Evolutionary conservation across 1,140 invertebrate genomes (phyloP), one percentile per base, ranked within the genome.

Genomic region (Caerostris extrusa): DNA sequence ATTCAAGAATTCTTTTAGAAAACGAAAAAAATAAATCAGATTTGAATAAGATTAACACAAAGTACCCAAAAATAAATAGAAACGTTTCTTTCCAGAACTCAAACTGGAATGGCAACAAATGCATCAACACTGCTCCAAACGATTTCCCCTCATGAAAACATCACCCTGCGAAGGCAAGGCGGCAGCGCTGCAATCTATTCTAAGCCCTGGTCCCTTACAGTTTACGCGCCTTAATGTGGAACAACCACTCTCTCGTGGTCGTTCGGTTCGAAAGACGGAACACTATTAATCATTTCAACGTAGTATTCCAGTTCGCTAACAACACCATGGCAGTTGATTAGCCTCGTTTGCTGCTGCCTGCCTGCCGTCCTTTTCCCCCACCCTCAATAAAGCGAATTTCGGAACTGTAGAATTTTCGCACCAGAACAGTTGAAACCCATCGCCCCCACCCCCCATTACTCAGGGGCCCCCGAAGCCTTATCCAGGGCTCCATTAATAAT

Each of bases 371-470:
- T 34, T 34, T 34, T 34, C 34, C 34, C 85, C n/a, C 87, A 4
- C 50, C 64, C 67, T 34, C 67, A 90, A 90, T 90, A 71, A 90
- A 90, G n/a, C 17, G 87, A 90, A 90, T 90, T 71, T 90, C 64
- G 67, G 64, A 55, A 60, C 61, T 57, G 58, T 34, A 19, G 87
- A 90, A 56, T 57, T 69, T 69, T 90, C 61, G 50, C 64, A 56
- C 12, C 53, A 10, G 14, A 90, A 56, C 67, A 55, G 67, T 71
- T 57, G 34, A 19, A 56, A 55, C 17, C 58, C n/a, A 34, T n/a
- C 5, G 55, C 60, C 60, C 19, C n/a, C 60, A 34, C 19, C n/a
- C 56, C n/a, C 67, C 53, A 57, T 90, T 69, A 90, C 19, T 56
- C 87, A 71, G 60, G 3, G 10, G 7, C 60, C 60, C 61, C 14